Base-by-base conservation (phyloP, 2,113 vertebrate species). In the Columbina picui region DNA sequence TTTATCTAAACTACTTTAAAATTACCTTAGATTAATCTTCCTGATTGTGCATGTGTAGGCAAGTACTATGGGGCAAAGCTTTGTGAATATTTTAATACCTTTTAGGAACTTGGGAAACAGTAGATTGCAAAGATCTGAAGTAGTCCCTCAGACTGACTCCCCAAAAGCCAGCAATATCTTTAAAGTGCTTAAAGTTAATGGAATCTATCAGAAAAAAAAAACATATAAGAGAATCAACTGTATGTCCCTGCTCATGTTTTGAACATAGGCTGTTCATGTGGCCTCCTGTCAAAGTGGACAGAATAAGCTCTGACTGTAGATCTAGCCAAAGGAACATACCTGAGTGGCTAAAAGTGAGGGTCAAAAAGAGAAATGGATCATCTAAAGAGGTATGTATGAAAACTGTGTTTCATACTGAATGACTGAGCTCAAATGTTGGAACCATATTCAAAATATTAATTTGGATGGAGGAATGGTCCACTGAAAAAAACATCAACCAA, bases 1-100 rank as follows among this genome's bases (percentile, higher is more conserved):
- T 90, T 95, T 65, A 93, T 53, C n/a, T 83, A 63, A 91, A 86
- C n/a, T 73, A 20, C 61, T 85, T 90, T 39, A 61, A 79, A 96
- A 83, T 56, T 34, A 45, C 38, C 83, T 88, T 50, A 83, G 63
- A 82, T 76, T 65, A 65, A 80, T 85, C 49, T 29, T 65, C 25
- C 39, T 34, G n/a, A 56, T 68, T 63, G 49, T 81, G 60, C 45
- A 56, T 65, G 59, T 65, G 78, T 14, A 61, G 36, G 59, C 36
- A 85, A 79, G 23, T 52, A 39, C 26, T 27, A n/a, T 8, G 25
- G 57, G 45, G 55, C 32, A 86, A 92, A 78, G 53, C n/a, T 77
- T 39, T 71, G 57, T 8, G 26, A 90, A 10, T 78, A 84, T 67
- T 88, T 88, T 45, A 90, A 34, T 32, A 61, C 7, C 26, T 89